Evolutionary conservation across 2,113 vertebrate genomes (phyloP), one percentile per base, ranked within the genome.

Genomic region (Epinephelus fuscoguttatus): DNA sequence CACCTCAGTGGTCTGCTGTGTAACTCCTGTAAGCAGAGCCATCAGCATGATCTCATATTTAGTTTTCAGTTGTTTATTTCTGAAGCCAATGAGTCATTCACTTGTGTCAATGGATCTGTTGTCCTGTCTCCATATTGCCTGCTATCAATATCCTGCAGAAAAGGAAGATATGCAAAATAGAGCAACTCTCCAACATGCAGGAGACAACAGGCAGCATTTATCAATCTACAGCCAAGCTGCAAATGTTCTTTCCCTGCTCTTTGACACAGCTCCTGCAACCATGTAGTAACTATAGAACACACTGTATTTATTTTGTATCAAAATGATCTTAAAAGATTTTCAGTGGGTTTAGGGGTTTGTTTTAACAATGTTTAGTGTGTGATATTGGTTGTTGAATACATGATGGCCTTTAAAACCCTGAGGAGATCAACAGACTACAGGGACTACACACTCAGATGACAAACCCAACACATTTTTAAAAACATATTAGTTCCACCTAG

Each of bases 61-160:
- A 70, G 71, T 25, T 56, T 30, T 30, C 30, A 30, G 62, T 70
- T 78, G 56, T 82, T 74, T 62, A 83, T 75, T 68, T 17, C 27
- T 75, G 60, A 71, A 70, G 40, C 82, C 76, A 90, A 80, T 70
- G 78, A 66, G 64, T 80, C 71, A 0, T 70, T 21, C 9, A 49
- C 77, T 72, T 30, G 70, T 77, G 74, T 89, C 80, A 91, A 91
- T 88, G 78, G 80, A 42, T 77, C 88, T 50, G 59, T 89, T 91
- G 85, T 91, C 6, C 18, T 15, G 27, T n/a, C 45, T 68, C 25
- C 47, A 80, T 73, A 63, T 25, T 42, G 47, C 64, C 63, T 71
- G 70, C 72, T 70, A 66, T 83, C 79, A 74, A 82, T 83, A 84
- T 89, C 83, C 82, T 81, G 89, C 72, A 67, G 62, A 57, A 70